phyloP scores from a whole-genome alignment of 2,797 vertebrate species.

The Manis pentadactyla region DNA sequence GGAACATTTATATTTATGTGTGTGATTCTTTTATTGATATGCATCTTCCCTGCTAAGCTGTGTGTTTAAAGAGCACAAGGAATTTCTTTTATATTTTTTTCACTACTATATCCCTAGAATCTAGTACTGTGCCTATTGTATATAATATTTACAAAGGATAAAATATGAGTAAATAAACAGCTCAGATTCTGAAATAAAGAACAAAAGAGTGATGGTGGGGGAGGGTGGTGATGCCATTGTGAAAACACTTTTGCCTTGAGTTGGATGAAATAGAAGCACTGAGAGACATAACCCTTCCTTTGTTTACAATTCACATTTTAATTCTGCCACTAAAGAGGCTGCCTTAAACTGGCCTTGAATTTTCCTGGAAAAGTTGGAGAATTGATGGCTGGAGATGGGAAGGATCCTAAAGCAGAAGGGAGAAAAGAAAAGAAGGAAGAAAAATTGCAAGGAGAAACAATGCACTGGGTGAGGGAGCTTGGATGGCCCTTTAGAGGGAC shows the following conservation, averaged over 20 bases:
- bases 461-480: neutral
- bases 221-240: neutral
- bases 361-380: neutral
- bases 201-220: neutral
- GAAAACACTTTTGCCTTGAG: neutral
- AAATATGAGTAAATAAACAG: neutral
- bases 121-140: neutral
- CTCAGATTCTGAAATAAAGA: neutral
- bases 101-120: neutral
- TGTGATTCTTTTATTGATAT: neutral
- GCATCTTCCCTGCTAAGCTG: neutral
- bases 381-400: neutral
- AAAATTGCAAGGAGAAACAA: neutral
- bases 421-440: neutral
- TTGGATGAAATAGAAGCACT: neutral
- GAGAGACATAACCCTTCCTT: neutral
- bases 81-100: conserved; percentile 14
- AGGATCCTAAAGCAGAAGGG: neutral
- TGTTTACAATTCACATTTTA: neutral
- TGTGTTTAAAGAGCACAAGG: neutral
- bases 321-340: neutral
- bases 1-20: neutral
- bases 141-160: neutral
- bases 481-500: neutral
- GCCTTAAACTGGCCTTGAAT: neutral